phyloP scores from a whole-genome alignment of 2,888 invertebrate species.

The Drosophila pseudotakahashii region DNA sequence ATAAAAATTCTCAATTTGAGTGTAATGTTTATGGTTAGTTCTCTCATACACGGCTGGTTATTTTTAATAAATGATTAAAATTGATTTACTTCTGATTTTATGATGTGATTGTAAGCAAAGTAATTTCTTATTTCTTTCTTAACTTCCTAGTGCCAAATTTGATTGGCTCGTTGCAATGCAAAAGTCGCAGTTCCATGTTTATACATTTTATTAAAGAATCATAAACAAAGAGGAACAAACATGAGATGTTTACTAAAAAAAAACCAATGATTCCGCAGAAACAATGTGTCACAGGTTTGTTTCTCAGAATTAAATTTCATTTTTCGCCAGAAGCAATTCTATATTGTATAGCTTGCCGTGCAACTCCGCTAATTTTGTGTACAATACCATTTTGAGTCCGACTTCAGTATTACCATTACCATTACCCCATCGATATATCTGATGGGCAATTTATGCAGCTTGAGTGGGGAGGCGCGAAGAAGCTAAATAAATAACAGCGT shows the following conservation, averaged over 20 bases:
- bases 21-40: too few species aligned
- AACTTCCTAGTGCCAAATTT: too few species aligned
- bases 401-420: not conserved
- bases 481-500: constrained; percentile 61
- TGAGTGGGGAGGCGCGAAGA: not conserved
- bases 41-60: too few species aligned
- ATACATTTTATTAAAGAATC: not conserved
- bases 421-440: constrained; percentile 1
- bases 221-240: not conserved
- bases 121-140: too few species aligned
- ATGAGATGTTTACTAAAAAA: not conserved
- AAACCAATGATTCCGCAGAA: not conserved
- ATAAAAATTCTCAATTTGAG: too few species aligned
- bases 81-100: too few species aligned
- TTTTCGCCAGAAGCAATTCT: constrained; percentile 32
- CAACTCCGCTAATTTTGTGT: constrained; percentile 24
- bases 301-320: not conserved
- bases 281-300: constrained; percentile 7
- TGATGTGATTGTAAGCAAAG: too few species aligned
- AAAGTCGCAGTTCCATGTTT: too few species aligned
- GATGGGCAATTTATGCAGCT: constrained; percentile 28
- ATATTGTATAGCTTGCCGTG: constrained; percentile 5
- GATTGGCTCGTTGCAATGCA: too few species aligned
- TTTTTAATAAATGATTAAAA: too few species aligned
- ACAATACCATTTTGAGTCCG: constrained; percentile 17